Evolutionary conservation across 2,797 vertebrate species (phyloP), one percentile per base, ranked within the genome.

Genomic region (Hirundo rustica): DNA sequence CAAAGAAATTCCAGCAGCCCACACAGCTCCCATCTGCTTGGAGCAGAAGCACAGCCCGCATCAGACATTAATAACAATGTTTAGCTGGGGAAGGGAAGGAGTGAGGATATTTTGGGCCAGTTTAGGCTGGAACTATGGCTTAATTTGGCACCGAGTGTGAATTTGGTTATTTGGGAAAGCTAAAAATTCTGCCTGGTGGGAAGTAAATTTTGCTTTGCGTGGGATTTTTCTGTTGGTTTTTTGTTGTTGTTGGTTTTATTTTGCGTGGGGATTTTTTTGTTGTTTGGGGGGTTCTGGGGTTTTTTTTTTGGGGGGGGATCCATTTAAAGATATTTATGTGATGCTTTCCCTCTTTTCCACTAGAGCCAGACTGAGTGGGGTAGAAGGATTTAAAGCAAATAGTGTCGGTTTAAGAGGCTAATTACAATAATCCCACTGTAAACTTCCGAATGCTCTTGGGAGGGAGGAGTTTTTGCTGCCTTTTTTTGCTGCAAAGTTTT

Each of bases 1-100:
- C 27, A 19, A 57, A 91, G 74, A 65, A 71, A 61, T 80, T 60
- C 66, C 74, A 36, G 75, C 78, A 91, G 68, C 89, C 87, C 81
- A 54, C 78, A 9, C 32, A 71, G 78, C 75, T 93, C 72, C 90
- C 87, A 74, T 91, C 92, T 91, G 85, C 81, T 67, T 34, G 42
- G 62, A 61, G 6, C 71, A 85, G 81, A n/a, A 89, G 68, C 57
- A 14, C 57, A 32, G 72, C 32, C 71, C 93, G 88, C 71, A 58
- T 9, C 75, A 80, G 61, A 4, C 53, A 18, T 23, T 38, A 55
- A 48, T 48, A 45, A 53, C 68, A 85, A 15, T 32, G 9, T 61
- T 60, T 45, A 42, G 47, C 45, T 50, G 45, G 70, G 55, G 57
- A 45, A 42, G 38, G 51, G 22, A 19, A 38, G 38, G 38, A 85